Base-by-base conservation (phyloP, 1,140 invertebrate genomes). In the Musca domestica region DNA sequence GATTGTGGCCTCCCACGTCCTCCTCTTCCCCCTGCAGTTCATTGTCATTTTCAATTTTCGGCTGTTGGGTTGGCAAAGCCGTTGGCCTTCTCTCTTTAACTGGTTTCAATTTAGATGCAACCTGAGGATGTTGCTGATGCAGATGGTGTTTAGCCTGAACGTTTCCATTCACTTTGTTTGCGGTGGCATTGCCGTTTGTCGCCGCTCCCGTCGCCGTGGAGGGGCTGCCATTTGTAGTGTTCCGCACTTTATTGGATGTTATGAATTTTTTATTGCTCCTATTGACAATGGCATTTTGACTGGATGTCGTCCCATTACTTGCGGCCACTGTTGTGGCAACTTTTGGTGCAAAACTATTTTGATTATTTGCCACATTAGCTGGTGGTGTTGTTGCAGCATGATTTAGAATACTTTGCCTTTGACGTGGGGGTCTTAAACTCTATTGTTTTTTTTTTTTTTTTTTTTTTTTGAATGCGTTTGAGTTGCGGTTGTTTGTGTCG, bases 41-140 rank as follows among this genome's bases (percentile, higher is more conserved):
- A 20, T 22, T 27, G 27, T 70, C 73, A 12, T 68, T 34, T 27
- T 68, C 72, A 12, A 79, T 56, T 54, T 65, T 64, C 30, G 76
- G 77, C 51, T 73, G 74, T 64, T 80, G 77, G 14, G 61, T 73
- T 7, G 77, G 77, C 71, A 80, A 64, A 1, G 77, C 77, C 7
- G 77, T 80, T 9, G 77, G 76, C 6, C 77, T 74, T 19, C 77
- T 72, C 64, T 77, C 76, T 74, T 79, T 79, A 70, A 80, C 77
- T 64, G 77, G 77, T 66, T 76, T 80, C 70, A 80, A 72, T 70
- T 78, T 78, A 66, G 71, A 7, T 17, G 52, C 23, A n/a, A 10
- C 27, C 19, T 64, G 17, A 12, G 41, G 48, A 5, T 47, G 51
- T 34, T 67, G n/a, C 9, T 3, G 25, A 14, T 65, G 54, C 20